Conservation (phyloP, 1,140 invertebrate species). For the fruit fly (Drosophila melanogaster) region DNA sequence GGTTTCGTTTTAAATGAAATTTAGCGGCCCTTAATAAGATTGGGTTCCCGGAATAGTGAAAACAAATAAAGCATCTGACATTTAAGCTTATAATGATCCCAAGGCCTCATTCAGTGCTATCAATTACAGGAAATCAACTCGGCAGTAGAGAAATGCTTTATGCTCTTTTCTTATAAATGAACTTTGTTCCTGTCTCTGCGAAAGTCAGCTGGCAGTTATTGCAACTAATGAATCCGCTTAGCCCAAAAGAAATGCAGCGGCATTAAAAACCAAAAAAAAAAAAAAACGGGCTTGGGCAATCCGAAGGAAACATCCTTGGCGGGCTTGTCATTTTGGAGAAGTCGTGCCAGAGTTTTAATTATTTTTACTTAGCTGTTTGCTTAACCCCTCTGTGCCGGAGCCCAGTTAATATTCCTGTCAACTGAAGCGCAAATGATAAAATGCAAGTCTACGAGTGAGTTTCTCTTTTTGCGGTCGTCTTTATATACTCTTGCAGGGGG, state of each 20-base stretch:
- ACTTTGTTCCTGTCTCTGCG: slow-evolving; percentile 23
- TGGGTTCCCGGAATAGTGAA: no score
- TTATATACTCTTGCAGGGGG: no score
- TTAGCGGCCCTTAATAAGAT: not conserved
- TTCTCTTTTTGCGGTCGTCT: not conserved
- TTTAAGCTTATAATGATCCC: not conserved
- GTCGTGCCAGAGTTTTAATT: slow-evolving; percentile 68
- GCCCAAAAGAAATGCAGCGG: slow-evolving; percentile 29
- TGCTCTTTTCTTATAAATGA: slow-evolving; percentile 56
- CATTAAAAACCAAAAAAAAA: slow-evolving; percentile 31
- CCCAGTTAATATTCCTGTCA: slow-evolving; percentile 75
- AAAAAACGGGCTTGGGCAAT: slow-evolving; percentile 7
- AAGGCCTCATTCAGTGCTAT: slow-evolving; percentile 10
- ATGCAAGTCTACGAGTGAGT: slow-evolving; percentile 52
- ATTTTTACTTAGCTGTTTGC: slow-evolving; percentile 73
- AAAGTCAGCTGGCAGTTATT: slow-evolving; percentile 66
- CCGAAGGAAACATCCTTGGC: slow-evolving; percentile 34
- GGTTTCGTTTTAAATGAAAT: no score
- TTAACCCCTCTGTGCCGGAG: slow-evolving; percentile 25
- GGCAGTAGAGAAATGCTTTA: slow-evolving; percentile 26
- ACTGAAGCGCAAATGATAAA: slow-evolving; percentile 73
- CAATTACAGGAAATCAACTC: slow-evolving; percentile 21
- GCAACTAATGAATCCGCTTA: slow-evolving; percentile 77
- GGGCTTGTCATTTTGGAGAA: slow-evolving; percentile 34
- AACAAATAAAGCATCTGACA: not conserved